Evolutionary conservation across 2,113 vertebrate species (phyloP).

Genomic region (Mobula hypostoma): DNA sequence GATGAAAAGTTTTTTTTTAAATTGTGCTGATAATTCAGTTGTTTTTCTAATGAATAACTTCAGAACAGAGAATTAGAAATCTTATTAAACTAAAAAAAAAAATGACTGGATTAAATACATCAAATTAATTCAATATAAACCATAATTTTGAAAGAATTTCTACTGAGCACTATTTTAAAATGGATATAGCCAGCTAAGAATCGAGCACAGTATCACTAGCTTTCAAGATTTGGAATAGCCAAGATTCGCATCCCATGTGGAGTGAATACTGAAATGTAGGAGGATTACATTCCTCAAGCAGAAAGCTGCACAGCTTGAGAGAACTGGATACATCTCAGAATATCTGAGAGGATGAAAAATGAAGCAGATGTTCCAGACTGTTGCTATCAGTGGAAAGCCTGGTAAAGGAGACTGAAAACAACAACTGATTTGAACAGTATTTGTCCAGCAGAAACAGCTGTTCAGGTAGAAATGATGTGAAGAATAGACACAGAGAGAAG

Average conservation of each 20-base stretch:
- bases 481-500: background rate
- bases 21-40: background rate
- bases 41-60: background rate
- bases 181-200: background rate
- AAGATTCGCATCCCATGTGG: background rate
- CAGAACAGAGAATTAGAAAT: background rate
- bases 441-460: background rate
- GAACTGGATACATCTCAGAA: background rate
- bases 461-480: background rate
- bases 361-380: background rate
- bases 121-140: background rate
- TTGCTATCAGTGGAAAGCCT: background rate
- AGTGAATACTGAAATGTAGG: background rate
- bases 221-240: background rate
- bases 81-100: background rate
- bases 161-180: background rate
- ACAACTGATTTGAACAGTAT: background rate
- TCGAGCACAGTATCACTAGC: background rate
- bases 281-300: background rate
- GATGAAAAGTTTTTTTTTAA: background rate
- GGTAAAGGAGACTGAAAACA: background rate
- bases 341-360: background rate
- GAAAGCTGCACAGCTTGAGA: background rate
- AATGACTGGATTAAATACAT: background rate
- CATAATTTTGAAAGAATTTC: background rate